These are phyloP conservation scores for Drosophila paramelanica DNA, from an alignment of 2,888 invertebrate species.

Conservation along the genomic window DNA sequence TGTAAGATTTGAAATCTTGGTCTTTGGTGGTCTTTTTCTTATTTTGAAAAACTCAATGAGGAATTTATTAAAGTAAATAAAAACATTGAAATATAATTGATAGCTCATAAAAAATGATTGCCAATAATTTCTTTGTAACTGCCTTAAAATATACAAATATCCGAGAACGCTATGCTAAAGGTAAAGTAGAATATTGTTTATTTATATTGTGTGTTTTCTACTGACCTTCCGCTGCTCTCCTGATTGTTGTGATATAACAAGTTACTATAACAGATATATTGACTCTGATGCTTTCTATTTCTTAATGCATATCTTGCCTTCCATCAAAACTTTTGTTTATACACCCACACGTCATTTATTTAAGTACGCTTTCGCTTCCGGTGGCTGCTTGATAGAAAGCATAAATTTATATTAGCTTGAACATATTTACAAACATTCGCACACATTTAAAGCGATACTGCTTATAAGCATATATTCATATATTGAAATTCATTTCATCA, in stretches of 20 bases:
- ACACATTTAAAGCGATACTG: constrained; percentile 3
- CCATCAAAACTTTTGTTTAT: neutral
- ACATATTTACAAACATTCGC: constrained; percentile 17
- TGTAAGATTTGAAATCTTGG: no score
- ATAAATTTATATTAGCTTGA: constrained; percentile 66
- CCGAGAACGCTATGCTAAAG: neutral
- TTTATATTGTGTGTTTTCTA: neutral
- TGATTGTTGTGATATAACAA: neutral
- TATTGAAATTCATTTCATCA: constrained; percentile 72
- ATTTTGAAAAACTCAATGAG: no score
- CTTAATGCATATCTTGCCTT: neutral
- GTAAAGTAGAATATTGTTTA: neutral
- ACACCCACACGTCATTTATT: neutral
- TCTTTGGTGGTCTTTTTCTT: no score
- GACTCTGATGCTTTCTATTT: neutral
- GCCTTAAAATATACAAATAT: neutral
- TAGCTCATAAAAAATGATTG: no score
- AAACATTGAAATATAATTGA: no score
- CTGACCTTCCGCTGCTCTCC: neutral
- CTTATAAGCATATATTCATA: constrained; percentile 17
- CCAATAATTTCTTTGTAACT: no score
- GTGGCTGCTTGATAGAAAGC: constrained; percentile 30
- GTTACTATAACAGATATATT: neutral
- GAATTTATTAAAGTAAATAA: no score
- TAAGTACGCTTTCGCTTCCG: neutral